Conservation (phyloP, 2,888 invertebrate species). For the Urechis unicinctus region DNA sequence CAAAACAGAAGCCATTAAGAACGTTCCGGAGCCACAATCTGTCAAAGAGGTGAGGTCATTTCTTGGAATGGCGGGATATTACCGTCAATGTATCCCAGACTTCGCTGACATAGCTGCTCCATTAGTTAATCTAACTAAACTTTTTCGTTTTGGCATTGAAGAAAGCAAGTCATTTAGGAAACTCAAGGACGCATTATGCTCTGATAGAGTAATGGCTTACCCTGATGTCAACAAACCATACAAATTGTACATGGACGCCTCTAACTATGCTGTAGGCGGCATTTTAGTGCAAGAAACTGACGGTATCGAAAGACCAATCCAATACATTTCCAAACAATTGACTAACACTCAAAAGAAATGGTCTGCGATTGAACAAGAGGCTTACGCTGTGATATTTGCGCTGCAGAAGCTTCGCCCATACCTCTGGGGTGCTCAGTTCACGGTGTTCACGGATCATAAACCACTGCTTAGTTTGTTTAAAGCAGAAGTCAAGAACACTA, state of each 20-base stretch:
- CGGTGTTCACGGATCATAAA: constrained; percentile 5
- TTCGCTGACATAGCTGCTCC: too few species aligned
- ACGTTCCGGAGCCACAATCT: background rate
- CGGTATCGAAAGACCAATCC: constrained; percentile 6
- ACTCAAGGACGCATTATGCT: background rate
- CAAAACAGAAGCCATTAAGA: constrained; percentile 4
- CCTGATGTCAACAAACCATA: background rate
- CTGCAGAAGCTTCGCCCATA: constrained; percentile 4
- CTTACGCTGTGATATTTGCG: background rate
- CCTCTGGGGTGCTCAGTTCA: constrained; percentile 3
- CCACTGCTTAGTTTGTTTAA: constrained; percentile 4
- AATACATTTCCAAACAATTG: constrained; percentile 3
- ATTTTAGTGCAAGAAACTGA: constrained; percentile 5
- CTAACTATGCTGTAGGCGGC: constrained; percentile 1
- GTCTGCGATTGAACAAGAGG: constrained; percentile 1
- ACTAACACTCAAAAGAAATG: background rate
- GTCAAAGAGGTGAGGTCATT: too few species aligned
- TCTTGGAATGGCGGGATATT: too few species aligned
- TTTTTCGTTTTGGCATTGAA: too few species aligned
- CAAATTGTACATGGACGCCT: constrained; percentile 7
- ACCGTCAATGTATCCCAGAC: too few species aligned
- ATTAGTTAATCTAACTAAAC: too few species aligned
- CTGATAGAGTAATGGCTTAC: background rate
- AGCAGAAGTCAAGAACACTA: constrained; percentile 4
- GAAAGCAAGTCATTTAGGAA: background rate